Evolutionary conservation across 1,140 invertebrate genomes (phyloP).

Genomic region (Goniozus legneri): DNA sequence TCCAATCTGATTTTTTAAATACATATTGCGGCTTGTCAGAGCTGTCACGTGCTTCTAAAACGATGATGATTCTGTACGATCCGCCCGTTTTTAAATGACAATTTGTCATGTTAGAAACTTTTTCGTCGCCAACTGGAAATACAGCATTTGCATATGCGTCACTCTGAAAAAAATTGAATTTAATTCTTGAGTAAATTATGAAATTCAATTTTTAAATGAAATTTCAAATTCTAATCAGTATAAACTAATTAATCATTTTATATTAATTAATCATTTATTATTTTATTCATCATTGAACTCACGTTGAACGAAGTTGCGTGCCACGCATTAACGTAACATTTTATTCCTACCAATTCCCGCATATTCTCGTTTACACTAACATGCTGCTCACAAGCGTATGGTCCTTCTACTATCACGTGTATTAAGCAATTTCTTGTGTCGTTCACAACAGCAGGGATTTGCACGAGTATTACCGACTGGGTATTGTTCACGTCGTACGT

Average conservation of each 20-base stretch:
- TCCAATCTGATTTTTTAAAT: too few relatives aligned
- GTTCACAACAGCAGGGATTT: conserved; percentile 24
- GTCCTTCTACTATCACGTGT: conserved; percentile 22
- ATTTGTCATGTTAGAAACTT: conserved; percentile 16
- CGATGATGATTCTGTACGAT: too few relatives aligned
- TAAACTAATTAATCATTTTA: too few relatives aligned
- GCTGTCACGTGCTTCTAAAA: too few relatives aligned
- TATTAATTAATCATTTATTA: too few relatives aligned
- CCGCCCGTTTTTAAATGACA: conserved; percentile 19
- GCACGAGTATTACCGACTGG: conserved; percentile 17
- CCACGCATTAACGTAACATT: conserved; percentile 21
- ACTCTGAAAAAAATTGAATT: conserved; percentile 7
- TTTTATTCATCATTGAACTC: conserved; percentile 2
- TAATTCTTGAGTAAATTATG: too few relatives aligned
- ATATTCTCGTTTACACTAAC: conserved; percentile 1
- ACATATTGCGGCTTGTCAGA: too few relatives aligned
- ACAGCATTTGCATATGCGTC: background rate
- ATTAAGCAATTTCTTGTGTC: conserved; percentile 15
- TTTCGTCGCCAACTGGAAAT: conserved; percentile 25
- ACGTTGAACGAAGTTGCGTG: conserved; percentile 16
- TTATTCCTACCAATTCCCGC: background rate
- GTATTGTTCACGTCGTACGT: background rate
- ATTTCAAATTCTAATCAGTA: too few relatives aligned
- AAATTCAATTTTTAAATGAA: too few relatives aligned
- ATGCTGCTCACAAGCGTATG: conserved; percentile 14